Conservation (phyloP, 2,888 invertebrate genomes). For the Rhagium mordax region DNA sequence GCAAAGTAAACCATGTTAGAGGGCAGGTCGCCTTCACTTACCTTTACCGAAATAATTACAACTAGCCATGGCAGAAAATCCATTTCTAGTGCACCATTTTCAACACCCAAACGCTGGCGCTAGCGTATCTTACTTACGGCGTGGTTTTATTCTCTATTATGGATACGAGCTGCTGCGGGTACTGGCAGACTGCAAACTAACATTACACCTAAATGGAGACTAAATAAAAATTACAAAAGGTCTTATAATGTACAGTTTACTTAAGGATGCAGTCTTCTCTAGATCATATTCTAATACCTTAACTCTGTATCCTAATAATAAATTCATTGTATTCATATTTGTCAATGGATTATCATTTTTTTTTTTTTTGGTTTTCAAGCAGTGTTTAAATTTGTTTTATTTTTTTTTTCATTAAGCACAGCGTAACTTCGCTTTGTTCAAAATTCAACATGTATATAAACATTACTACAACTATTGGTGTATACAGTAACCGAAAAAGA, state of each 20-base stretch:
- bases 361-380: constrained; percentile 65
- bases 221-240: constrained; percentile 64
- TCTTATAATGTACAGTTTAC: constrained; percentile 66
- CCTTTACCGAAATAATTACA: not conserved
- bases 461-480: constrained; percentile 64
- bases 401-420: constrained; percentile 62
- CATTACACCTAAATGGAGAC: constrained; percentile 63
- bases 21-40: not conserved
- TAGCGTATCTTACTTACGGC: not conserved
- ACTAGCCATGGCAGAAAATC: not conserved
- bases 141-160: not conserved
- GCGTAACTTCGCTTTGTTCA: constrained; percentile 62
- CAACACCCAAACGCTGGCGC: not conserved
- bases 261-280: constrained; percentile 70
- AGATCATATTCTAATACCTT: constrained; percentile 68
- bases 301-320: constrained; percentile 69
- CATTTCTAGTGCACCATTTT: not conserved
- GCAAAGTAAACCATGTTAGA: not conserved
- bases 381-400: constrained; percentile 60
- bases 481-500: constrained; percentile 59
- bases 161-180: constrained; percentile 63
- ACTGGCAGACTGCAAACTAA: constrained; percentile 67
- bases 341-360: constrained; percentile 70
- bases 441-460: constrained; percentile 65
- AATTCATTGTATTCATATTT: constrained; percentile 71